These are phyloP conservation scores for Gallinago paraguaiae DNA, from an alignment of 2,113 vertebrate species.

Conservation along the genomic window DNA sequence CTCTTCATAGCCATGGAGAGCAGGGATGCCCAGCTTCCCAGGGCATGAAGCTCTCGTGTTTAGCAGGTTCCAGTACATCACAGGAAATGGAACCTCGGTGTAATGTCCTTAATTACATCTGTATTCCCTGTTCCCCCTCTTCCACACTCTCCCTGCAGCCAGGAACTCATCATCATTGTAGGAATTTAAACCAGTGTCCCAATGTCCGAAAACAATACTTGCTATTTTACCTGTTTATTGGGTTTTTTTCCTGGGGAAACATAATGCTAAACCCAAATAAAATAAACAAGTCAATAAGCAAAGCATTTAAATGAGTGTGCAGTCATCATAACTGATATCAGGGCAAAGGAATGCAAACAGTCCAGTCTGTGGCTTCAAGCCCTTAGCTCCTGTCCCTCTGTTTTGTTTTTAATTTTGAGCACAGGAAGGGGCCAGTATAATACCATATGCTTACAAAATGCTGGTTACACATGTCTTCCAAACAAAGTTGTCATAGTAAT, in stretches of 20 bases:
- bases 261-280: neutral
- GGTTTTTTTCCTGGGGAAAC: neutral
- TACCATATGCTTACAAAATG: slow-evolving; percentile 21
- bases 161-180: neutral
- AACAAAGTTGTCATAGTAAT: neutral
- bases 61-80: neutral
- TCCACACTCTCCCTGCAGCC: neutral
- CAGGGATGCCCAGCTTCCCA: neutral
- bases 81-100: neutral
- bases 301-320: neutral
- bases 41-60: neutral
- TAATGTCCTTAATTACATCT: neutral
- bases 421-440: neutral
- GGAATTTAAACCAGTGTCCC: neutral
- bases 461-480: neutral
- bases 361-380: neutral
- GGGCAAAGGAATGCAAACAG: slow-evolving; percentile 36
- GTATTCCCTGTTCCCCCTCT: neutral
- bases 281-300: neutral
- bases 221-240: neutral
- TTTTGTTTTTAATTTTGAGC: slow-evolving; percentile 34
- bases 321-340: neutral
- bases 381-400: neutral
- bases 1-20: neutral
- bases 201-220: neutral